Conservation (phyloP, 2,113 vertebrate species). For the Syngnathus scovelli region DNA sequence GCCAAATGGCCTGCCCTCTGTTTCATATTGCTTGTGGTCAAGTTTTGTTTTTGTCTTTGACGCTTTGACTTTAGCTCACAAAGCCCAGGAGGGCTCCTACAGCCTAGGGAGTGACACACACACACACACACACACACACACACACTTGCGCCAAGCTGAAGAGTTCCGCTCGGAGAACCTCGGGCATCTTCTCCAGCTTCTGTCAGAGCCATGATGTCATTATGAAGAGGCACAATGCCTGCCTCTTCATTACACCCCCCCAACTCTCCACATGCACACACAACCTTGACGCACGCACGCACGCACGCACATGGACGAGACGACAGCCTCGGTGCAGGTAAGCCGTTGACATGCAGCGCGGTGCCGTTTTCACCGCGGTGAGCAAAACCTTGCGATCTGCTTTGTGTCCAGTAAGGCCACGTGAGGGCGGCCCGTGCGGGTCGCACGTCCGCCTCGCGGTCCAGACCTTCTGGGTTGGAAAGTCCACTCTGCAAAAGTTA, state of each 20-base stretch:
- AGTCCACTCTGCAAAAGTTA: neutral
- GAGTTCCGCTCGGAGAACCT: slow-evolving; percentile 57
- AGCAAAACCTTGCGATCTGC: neutral
- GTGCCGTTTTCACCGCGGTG: neutral
- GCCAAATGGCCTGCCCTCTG: slow-evolving; percentile 70
- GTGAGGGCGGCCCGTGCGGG: neutral
- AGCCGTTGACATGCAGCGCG: neutral
- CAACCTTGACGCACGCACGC: neutral
- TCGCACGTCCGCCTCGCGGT: neutral
- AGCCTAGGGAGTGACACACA: slow-evolving; percentile 57
- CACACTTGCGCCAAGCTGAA: slow-evolving; percentile 50
- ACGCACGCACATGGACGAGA: slow-evolving; percentile 5
- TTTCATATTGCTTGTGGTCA: slow-evolving; percentile 70
- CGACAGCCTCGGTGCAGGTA: slow-evolving; percentile 28
- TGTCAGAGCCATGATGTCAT: slow-evolving; percentile 71
- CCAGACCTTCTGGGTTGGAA: neutral
- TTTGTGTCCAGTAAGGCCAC: neutral
- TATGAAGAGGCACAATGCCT: slow-evolving; percentile 62
- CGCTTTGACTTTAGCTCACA: slow-evolving; percentile 68
- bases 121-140: slow-evolving; percentile 32
- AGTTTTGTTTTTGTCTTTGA: slow-evolving; percentile 72
- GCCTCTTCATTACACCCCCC: slow-evolving; percentile 46
- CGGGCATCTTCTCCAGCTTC: slow-evolving; percentile 68
- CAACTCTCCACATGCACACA: slow-evolving; percentile 16
- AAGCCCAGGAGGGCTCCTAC: slow-evolving; percentile 62